Conservation (phyloP, 1,140 invertebrate species). For the Drosophila mauritiana region DNA sequence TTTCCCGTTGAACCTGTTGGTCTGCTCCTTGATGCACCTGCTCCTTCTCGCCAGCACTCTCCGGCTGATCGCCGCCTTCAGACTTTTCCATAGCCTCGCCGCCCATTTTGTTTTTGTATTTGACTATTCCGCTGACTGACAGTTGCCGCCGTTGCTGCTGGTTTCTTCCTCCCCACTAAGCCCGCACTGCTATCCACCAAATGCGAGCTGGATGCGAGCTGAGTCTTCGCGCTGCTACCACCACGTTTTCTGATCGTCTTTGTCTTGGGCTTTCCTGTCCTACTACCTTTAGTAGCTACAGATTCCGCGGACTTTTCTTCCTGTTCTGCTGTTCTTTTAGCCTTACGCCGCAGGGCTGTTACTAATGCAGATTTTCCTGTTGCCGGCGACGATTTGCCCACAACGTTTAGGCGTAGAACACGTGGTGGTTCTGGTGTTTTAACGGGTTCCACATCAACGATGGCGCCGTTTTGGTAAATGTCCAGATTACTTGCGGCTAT, state of each 20-base stretch:
- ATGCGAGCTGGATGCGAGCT: background rate
- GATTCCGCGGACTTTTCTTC: background rate
- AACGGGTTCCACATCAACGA: constrained; percentile 17
- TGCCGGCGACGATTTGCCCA: constrained; percentile 28
- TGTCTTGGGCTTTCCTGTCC: constrained; percentile 11
- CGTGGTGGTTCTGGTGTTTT: constrained; percentile 3
- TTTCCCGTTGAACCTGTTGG: constrained; percentile 4
- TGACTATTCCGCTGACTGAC: background rate
- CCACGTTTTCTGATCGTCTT: constrained; percentile 32
- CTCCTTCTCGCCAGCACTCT: constrained; percentile 18
- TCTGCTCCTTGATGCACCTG: constrained; percentile 1
- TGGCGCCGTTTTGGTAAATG: constrained; percentile 12
- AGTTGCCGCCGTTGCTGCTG: background rate
- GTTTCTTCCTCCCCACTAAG: constrained; percentile 6
- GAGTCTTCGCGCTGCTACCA: background rate
- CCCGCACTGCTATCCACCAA: constrained; percentile 1
- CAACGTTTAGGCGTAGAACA: constrained; percentile 27
- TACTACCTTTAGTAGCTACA: background rate
- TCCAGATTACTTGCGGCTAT: constrained; percentile 3
- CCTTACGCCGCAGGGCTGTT: constrained; percentile 9
- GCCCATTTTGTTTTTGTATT: background rate
- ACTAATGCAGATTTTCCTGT: constrained; percentile 13
- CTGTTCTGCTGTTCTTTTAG: constrained; percentile 3
- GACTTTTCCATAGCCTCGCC: constrained; percentile 50
- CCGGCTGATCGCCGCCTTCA: constrained; percentile 41